Evolutionary conservation across 2,888 invertebrate genomes (phyloP).

Genomic region (Sthenelais limicola): DNA sequence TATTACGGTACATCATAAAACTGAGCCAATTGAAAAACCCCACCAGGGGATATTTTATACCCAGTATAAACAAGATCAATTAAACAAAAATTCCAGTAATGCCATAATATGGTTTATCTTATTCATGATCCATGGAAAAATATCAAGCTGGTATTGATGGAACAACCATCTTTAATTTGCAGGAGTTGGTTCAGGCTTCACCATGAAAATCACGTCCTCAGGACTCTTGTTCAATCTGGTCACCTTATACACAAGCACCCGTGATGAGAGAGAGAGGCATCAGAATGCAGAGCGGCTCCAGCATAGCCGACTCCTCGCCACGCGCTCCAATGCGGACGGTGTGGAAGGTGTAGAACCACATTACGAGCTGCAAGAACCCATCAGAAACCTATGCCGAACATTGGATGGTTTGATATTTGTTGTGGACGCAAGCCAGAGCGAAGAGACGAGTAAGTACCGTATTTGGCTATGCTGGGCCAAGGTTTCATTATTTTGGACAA

Average conservation of each 20-base stretch:
- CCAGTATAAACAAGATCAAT: too few relatives aligned
- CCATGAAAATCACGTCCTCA: conserved; percentile 41
- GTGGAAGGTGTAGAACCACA: conserved; percentile 40
- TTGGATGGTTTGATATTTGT: conserved; percentile 69
- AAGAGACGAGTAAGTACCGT: conserved; percentile 50
- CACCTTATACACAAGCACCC: conserved; percentile 50
- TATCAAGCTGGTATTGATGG: neutral
- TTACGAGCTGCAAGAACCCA: conserved; percentile 60
- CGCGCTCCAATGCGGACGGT: conserved; percentile 39
- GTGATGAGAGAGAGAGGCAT: conserved; percentile 45
- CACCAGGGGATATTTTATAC: too few relatives aligned
- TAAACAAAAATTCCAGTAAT: too few relatives aligned
- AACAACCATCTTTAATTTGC: neutral
- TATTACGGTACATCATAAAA: too few relatives aligned
- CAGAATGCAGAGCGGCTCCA: conserved; percentile 38
- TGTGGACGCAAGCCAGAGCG: conserved; percentile 59
- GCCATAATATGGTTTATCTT: too few relatives aligned
- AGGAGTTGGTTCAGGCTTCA: conserved; percentile 52
- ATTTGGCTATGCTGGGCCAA: neutral
- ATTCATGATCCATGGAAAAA: too few relatives aligned
- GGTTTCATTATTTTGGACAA: neutral
- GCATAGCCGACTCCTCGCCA: conserved; percentile 56
- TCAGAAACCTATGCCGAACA: conserved; percentile 65
- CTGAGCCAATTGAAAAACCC: too few relatives aligned
- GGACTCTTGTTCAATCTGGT: conserved; percentile 45